Base-by-base conservation (phyloP, 2,888 invertebrate species). In the Miltochrista miniata region DNA sequence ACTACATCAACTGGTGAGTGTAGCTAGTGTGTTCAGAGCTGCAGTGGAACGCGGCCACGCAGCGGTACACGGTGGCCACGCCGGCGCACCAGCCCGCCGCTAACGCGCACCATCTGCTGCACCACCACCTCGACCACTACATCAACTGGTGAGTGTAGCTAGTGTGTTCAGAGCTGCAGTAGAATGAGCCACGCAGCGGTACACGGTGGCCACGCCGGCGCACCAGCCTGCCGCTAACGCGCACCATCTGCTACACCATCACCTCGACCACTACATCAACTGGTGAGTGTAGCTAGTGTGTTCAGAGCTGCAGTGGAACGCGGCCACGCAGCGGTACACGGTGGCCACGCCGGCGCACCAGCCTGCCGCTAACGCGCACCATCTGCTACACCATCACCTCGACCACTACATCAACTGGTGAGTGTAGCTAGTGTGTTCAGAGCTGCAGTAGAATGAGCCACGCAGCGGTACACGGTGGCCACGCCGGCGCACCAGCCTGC, bases 101-200 rank as follows among this genome's bases (percentile, higher is more conserved):
- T 51, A 98, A 98, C 87, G 98, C 98, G 1, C 98, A 98, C 86
- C 96, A 96, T 2, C 91, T 97, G 65, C 94, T 98, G 89, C 94
- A 96, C 49, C 96, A 97, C 76, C 98, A 98, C 74, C 91, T 98
- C 43, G 97, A 98, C 76, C 95, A 96, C 56, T 96, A 97, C 77
- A 93, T 99, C 54, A 98, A 98, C 88, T 94, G 95, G 74, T 93
- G 93, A 57, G 76, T 12, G 62, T 94, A 95, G 77, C 95, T 96
- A 50, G 97, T 97, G 29, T 95, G 96, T 54, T 97, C 97, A 55
- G 96, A 95, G 46, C 93, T 98, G 61, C 94, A 95, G 70, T 98
- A 97, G 97, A 95, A 93, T 68, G 94, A 14, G 93, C 94, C 69
- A 92, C 94, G 29, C 95, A 95, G 74, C 94, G 95, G 9, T 98